phyloP scores from a whole-genome alignment of 1,140 invertebrate species.

The Aphelenchoides fujianensis region DNA sequence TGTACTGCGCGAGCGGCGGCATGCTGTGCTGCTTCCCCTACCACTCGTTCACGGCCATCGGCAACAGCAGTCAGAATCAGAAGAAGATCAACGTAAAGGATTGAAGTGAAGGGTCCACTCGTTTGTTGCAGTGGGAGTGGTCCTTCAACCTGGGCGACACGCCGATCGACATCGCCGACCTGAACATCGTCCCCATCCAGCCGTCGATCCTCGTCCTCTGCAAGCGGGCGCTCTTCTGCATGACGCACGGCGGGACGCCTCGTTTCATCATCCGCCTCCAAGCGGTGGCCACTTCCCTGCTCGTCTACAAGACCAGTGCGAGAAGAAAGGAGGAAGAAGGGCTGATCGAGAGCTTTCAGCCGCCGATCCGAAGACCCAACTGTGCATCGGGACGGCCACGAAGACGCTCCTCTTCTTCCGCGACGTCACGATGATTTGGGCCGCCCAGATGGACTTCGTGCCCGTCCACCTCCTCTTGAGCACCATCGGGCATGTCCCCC shows the following conservation, averaged over 20 bases:
- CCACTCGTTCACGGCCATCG: constrained; percentile 26
- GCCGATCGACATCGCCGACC: constrained; percentile 31
- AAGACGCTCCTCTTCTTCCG: constrained; percentile 48
- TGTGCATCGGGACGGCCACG: constrained; percentile 40
- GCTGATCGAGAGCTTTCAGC: constrained; percentile 27
- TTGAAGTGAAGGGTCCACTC: too few species aligned
- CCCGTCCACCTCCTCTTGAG: constrained; percentile 18
- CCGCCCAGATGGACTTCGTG: constrained; percentile 43
- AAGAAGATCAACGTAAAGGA: background rate
- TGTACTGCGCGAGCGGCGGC: constrained; percentile 25
- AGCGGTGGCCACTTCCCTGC: constrained; percentile 35
- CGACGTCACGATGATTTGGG: constrained; percentile 40
- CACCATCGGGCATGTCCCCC: constrained; percentile 30
- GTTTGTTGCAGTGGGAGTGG: constrained; percentile 45
- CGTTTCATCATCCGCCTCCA: constrained; percentile 44
- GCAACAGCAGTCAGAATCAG: background rate
- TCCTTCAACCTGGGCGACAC: constrained; percentile 48
- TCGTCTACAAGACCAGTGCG: constrained; percentile 39
- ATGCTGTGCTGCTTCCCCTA: background rate
- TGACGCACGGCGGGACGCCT: constrained; percentile 47
- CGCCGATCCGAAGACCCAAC: constrained; percentile 33
- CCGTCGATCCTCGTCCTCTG: constrained; percentile 51
- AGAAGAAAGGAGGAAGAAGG: too few species aligned
- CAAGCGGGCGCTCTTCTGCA: constrained; percentile 38
- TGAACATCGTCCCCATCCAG: constrained; percentile 34